Conservation (phyloP, 2,113 vertebrate genomes). For the Ahaetulla prasina region DNA sequence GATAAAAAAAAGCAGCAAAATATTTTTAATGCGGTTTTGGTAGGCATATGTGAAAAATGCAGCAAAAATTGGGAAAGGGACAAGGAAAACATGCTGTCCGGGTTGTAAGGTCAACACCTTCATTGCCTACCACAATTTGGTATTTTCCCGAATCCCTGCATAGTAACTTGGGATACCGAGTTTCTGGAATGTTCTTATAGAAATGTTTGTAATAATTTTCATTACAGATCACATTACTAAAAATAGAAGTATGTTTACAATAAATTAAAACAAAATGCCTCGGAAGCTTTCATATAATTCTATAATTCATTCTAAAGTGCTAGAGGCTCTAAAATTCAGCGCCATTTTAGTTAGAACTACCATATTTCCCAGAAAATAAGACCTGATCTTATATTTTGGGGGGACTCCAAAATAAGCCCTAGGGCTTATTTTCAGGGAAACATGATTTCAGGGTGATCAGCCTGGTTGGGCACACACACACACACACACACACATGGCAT, state of each 20-base stretch:
- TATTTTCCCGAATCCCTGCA: neutral
- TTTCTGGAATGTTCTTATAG: neutral
- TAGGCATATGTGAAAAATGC: neutral
- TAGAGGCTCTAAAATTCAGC: neutral
- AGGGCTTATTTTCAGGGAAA: too few relatives aligned
- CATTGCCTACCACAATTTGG: neutral
- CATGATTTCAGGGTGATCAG: too few relatives aligned
- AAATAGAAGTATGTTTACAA: neutral
- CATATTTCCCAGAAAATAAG: too few relatives aligned
- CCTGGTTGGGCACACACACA: too few relatives aligned
- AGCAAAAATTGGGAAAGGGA: neutral
- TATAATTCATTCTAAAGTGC: neutral
- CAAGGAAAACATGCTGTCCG: neutral
- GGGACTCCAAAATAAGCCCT: too few relatives aligned
- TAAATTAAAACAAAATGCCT: neutral
- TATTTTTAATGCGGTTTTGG: neutral
- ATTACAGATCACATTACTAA: neutral
- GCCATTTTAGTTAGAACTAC: neutral
- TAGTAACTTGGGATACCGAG: neutral
- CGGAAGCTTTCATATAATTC: neutral
- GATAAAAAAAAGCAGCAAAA: neutral
- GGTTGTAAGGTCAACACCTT: slow-evolving; percentile 10
- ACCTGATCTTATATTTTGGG: too few relatives aligned
- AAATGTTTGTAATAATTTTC: neutral
- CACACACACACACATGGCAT: too few relatives aligned